Evolutionary conservation across 2,113 vertebrate species (phyloP).

Genomic region (Boulengeromyrus knoepffleri): DNA sequence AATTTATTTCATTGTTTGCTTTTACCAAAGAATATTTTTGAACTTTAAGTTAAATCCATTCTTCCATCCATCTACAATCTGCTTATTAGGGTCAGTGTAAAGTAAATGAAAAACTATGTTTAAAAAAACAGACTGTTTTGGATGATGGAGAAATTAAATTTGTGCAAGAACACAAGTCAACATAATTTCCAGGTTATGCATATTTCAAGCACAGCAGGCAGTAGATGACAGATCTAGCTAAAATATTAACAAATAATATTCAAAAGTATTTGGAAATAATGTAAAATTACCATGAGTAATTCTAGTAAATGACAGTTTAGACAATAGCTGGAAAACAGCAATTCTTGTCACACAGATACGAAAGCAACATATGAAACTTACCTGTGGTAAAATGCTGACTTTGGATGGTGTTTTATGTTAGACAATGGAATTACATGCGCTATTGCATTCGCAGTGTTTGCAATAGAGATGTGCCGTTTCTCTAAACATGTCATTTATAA

Average conservation of each 20-base stretch:
- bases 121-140: not conserved
- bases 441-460: constrained; percentile 23
- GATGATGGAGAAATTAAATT: not conserved
- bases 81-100: not conserved
- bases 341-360: constrained; percentile 22
- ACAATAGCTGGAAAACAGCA: constrained; percentile 24
- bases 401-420: constrained; percentile 37
- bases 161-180: not conserved
- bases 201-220: constrained; percentile 18
- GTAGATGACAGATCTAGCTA: constrained; percentile 24
- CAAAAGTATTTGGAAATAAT: constrained; percentile 16
- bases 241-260: constrained; percentile 27
- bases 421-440: constrained; percentile 32
- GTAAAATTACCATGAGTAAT: constrained; percentile 11
- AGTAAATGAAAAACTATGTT: not conserved
- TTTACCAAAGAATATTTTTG: not conserved
- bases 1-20: not conserved
- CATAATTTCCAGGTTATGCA: not conserved
- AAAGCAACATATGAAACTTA: constrained; percentile 24
- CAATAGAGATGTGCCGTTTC: not conserved
- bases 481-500: not conserved
- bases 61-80: not conserved
- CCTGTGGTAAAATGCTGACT: constrained; percentile 14
- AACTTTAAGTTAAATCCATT: not conserved
- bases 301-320: constrained; percentile 20